Evolutionary conservation across 2,888 invertebrate genomes (phyloP).

Genomic region (Ligdia adustata): DNA sequence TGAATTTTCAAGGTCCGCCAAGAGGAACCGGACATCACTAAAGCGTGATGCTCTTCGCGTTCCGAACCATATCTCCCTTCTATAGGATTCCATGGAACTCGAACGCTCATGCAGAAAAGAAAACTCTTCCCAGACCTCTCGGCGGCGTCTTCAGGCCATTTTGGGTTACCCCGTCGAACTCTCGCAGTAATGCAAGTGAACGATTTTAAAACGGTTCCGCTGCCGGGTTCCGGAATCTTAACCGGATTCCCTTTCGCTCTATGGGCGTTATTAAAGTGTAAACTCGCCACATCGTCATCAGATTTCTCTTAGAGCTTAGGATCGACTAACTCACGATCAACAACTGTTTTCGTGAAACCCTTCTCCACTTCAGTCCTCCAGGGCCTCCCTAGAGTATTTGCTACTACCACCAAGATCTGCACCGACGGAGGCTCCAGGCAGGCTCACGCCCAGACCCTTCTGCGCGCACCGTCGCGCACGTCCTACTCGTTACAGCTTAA

Average conservation of each 20-base stretch:
- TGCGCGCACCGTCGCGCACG: slow-evolving; percentile 73
- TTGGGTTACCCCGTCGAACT: slow-evolving; percentile 62
- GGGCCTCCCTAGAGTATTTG: slow-evolving; percentile 87
- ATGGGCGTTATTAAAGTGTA: slow-evolving; percentile 58
- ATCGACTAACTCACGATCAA: slow-evolving; percentile 84
- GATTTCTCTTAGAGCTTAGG: slow-evolving; percentile 83
- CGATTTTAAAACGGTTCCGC: slow-evolving; percentile 75
- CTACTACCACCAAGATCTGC: slow-evolving; percentile 89
- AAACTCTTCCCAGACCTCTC: slow-evolving; percentile 79
- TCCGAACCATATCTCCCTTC: slow-evolving; percentile 80
- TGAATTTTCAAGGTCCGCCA: slow-evolving; percentile 64
- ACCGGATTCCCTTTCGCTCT: slow-evolving; percentile 83
- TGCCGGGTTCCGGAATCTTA: slow-evolving; percentile 85
- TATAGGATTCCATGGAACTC: slow-evolving; percentile 75
- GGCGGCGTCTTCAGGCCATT: slow-evolving; percentile 83
- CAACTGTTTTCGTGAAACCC: slow-evolving; percentile 77
- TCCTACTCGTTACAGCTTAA: slow-evolving; percentile 86
- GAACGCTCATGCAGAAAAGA: slow-evolving; percentile 76
- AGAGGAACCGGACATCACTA: slow-evolving; percentile 56
- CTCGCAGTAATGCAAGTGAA: slow-evolving; percentile 53
- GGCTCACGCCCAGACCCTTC: slow-evolving; percentile 84
- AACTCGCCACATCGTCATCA: slow-evolving; percentile 61
- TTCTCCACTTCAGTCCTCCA: slow-evolving; percentile 85
- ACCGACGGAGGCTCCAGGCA: slow-evolving; percentile 79
- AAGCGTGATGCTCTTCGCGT: slow-evolving; percentile 58